These are phyloP conservation scores for Microdon myrmicae DNA, from an alignment of 2,888 invertebrate species.

Conservation along the genomic window DNA sequence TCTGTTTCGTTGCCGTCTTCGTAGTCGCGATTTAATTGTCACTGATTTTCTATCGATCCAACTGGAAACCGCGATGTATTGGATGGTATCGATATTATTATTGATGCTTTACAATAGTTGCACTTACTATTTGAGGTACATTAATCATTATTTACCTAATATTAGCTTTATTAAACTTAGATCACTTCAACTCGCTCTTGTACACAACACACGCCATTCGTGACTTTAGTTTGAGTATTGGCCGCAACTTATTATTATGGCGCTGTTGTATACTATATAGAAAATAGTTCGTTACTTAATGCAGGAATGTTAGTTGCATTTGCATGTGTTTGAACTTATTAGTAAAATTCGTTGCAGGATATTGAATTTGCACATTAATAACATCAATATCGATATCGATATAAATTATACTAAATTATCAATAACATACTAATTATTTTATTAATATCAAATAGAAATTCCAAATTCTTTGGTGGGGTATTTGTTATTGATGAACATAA, in stretches of 20 bases:
- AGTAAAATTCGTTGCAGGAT: no score
- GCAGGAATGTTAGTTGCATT: no score
- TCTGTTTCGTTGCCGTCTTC: constrained; percentile 44
- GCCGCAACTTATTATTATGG: constrained; percentile 22
- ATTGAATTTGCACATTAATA: no score
- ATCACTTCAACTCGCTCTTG: constrained; percentile 63
- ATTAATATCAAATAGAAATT: no score
- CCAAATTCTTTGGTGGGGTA: no score
- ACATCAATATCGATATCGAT: no score
- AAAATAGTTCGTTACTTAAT: no score
- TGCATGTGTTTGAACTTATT: no score
- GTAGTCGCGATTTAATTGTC: constrained; percentile 50
- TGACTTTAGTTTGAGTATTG: constrained; percentile 36
- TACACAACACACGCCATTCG: constrained; percentile 57
- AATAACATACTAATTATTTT: no score
- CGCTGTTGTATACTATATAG: no score
- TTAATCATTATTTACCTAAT: constrained; percentile 39
- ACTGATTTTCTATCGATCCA: constrained; percentile 36
- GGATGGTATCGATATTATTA: constrained; percentile 4
- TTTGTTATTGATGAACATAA: no score
- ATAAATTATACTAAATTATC: no score
- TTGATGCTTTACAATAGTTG: constrained; percentile 13
- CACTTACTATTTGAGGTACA: constrained; percentile 27
- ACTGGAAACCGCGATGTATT: constrained; percentile 1
- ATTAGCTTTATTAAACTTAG: constrained; percentile 57